A percentile compares a stretch with the other conserved stretches of the same genome.
phyloP scores from a whole-genome alignment of 2,113 vertebrate genomes.

The Clupea harengus region DNA sequence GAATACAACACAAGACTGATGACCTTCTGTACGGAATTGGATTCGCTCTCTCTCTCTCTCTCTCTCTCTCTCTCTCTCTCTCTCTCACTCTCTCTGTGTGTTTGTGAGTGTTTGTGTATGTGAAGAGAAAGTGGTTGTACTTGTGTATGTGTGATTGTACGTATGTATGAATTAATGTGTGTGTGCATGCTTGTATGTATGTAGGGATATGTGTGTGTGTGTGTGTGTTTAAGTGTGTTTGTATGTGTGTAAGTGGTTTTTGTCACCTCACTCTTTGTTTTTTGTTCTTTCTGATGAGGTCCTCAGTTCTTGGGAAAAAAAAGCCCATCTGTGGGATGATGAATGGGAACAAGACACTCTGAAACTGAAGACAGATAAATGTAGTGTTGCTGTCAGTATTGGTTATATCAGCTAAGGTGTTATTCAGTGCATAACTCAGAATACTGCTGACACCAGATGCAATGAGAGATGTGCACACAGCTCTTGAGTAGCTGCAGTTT shows the following conservation, averaged over 20 bases:
- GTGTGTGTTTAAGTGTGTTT: too few species aligned
- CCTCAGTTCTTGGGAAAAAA: neutral
- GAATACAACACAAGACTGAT: neutral
- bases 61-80: neutral
- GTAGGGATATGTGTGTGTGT: too few species aligned
- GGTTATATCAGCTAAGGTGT: neutral
- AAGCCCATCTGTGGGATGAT: neutral
- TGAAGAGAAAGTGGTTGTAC: too few species aligned
- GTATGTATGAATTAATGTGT: too few species aligned
- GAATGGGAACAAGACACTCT: neutral
- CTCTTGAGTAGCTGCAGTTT: slow-evolving; percentile 10
- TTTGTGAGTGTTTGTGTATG: neutral
- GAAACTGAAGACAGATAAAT: neutral
- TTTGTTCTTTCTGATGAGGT: neutral
- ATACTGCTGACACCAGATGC: neutral
- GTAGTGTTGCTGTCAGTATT: neutral
- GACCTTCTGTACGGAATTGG: too few species aligned
- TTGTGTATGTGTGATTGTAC: neutral
- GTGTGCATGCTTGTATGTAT: too few species aligned
- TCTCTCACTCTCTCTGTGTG: neutral
- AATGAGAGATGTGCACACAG: neutral
- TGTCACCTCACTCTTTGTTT: neutral
- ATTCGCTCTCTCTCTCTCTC: neutral
- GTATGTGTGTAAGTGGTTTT: neutral
- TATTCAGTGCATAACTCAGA: neutral